Conservation (phyloP, 2,888 invertebrate species). For the Napeogenes sylphis region DNA sequence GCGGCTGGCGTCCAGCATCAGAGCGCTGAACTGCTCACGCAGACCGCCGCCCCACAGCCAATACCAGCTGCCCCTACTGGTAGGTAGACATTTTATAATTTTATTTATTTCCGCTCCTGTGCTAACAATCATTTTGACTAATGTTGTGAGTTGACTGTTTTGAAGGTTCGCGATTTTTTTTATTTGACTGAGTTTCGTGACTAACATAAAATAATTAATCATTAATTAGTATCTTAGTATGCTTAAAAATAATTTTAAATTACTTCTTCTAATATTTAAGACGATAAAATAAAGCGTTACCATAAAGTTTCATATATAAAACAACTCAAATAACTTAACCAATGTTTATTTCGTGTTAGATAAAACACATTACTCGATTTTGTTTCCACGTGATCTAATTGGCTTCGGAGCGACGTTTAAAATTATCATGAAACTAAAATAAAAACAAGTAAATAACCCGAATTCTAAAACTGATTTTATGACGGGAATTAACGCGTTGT, state of each 20-base stretch:
- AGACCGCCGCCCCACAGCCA: conserved; percentile 62
- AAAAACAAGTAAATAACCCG: conserved; percentile 77
- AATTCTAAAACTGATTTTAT: conserved; percentile 78
- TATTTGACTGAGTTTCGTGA: too few relatives aligned
- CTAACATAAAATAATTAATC: too few relatives aligned
- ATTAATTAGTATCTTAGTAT: too few relatives aligned
- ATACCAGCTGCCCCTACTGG: conserved; percentile 60
- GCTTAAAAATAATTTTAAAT: too few relatives aligned
- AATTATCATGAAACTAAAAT: conserved; percentile 75
- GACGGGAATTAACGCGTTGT: conserved; percentile 78
- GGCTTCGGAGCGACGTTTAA: conserved; percentile 69
- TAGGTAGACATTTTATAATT: conserved; percentile 32
- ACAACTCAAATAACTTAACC: conserved; percentile 17
- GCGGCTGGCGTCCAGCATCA: conserved; percentile 71
- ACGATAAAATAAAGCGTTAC: too few relatives aligned
- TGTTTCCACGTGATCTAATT: conserved; percentile 71
- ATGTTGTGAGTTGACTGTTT: too few relatives aligned
- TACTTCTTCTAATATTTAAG: too few relatives aligned
- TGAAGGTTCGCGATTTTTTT: too few relatives aligned
- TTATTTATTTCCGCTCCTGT: too few relatives aligned
- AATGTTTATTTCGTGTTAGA: conserved; percentile 28
- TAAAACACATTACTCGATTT: conserved; percentile 39
- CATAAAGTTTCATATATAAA: not conserved
- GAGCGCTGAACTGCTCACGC: conserved; percentile 69
- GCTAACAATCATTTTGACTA: too few relatives aligned